Conservation (phyloP, 1,140 invertebrate species). For the Pseudomyrmex cubaensis region DNA sequence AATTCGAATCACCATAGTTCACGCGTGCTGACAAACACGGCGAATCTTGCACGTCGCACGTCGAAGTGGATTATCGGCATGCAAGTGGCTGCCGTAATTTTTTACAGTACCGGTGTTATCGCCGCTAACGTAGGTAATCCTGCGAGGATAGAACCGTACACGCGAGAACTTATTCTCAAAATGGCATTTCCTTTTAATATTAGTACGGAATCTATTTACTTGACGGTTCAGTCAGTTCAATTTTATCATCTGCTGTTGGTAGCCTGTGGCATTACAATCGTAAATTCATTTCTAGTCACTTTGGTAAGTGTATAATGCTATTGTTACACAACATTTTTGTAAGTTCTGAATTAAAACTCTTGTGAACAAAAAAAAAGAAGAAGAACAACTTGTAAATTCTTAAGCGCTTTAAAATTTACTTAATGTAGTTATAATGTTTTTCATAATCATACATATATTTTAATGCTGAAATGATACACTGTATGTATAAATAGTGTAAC, state of each 20-base stretch:
- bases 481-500: too few species aligned
- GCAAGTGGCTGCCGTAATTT: not conserved
- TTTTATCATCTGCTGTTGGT: conserved; percentile 2
- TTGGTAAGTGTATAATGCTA: conserved; percentile 8
- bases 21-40: not conserved
- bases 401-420: too few species aligned
- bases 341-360: not conserved
- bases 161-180: conserved; percentile 9
- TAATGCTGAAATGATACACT: too few species aligned
- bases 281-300: conserved; percentile 24
- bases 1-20: not conserved
- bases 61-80: conserved; percentile 16
- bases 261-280: not conserved
- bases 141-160: not conserved
- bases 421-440: too few species aligned
- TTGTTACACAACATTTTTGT: not conserved
- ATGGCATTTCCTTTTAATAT: not conserved
- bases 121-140: not conserved
- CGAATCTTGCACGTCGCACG: conserved; percentile 9
- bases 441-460: too few species aligned
- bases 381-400: too few species aligned
- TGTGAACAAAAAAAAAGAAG: too few species aligned
- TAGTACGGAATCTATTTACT: conserved; percentile 1
- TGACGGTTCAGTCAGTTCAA: not conserved
- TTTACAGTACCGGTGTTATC: conserved; percentile 14